These are phyloP conservation scores for Octodon degus DNA, from an alignment of 2,113 vertebrate genomes.

Conservation along the genomic window DNA sequence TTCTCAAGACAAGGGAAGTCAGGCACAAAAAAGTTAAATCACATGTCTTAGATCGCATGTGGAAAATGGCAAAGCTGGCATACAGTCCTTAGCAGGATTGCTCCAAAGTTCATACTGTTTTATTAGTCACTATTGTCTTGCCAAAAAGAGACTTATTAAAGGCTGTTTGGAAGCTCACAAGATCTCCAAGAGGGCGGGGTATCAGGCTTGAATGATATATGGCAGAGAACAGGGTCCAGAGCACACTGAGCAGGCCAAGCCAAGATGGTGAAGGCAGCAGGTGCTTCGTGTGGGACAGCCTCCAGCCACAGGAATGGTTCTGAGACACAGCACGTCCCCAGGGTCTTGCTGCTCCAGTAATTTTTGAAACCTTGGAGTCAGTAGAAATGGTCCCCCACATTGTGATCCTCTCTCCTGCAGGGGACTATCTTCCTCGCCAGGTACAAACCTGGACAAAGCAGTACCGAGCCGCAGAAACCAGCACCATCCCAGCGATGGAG, in stretches of 20 bases:
- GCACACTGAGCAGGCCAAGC: neutral
- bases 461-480: constrained; percentile 86
- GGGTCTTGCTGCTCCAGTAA: neutral
- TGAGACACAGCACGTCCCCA: neutral
- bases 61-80: neutral
- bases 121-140: neutral
- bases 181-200: neutral
- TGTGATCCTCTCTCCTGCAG: constrained; percentile 58
- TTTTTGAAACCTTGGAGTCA: neutral
- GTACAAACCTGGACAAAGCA: constrained; percentile 87
- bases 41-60: neutral
- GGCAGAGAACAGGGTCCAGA: neutral
- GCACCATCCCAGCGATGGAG: constrained; percentile 87
- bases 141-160: constrained; percentile 10
- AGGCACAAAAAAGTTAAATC: neutral
- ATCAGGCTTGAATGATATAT: neutral
- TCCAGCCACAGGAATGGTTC: neutral
- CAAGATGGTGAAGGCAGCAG: neutral
- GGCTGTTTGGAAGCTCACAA: neutral
- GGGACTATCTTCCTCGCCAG: constrained; percentile 86
- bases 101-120: neutral
- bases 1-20: neutral
- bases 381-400: neutral
- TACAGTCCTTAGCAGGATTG: neutral
- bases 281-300: neutral